Evolutionary conservation across 92 coral and sea anemone genomes (phyloP).

Genomic region (Umimayanthus kanabou): DNA sequence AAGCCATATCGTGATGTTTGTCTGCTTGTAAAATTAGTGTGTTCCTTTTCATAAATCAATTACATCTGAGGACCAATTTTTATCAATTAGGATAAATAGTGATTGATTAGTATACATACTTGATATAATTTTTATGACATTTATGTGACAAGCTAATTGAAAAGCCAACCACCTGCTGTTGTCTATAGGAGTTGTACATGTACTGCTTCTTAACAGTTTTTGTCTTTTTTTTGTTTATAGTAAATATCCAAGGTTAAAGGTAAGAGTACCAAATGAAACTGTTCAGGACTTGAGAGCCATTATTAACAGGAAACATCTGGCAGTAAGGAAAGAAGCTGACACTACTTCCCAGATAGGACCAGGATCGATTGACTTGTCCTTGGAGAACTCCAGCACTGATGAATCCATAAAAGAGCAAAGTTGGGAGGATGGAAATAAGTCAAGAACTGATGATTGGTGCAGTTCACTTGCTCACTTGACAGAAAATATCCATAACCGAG

Average conservation of each 20-base stretch:
- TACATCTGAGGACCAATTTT: no score
- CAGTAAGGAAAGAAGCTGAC: not conserved
- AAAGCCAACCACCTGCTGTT: no score
- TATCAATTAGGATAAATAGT: no score
- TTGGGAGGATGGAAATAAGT: not conserved
- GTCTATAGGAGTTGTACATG: no score
- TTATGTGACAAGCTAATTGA: no score
- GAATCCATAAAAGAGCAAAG: not conserved
- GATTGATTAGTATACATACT: no score
- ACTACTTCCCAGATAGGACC: not conserved
- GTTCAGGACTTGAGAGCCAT: not conserved
- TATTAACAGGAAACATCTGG: not conserved
- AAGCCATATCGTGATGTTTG: no score
- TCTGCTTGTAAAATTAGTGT: no score
- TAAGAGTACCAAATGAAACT: not conserved
- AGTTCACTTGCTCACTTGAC: not conserved
- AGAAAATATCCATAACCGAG: not conserved
- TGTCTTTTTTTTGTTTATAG: not conserved
- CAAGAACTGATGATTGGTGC: conserved; percentile 12
- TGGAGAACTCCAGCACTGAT: not conserved
- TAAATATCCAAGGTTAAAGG: not conserved
- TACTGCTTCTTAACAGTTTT: no score
- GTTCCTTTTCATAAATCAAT: no score
- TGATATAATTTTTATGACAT: no score
- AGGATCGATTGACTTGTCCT: not conserved